Conservation (phyloP, 2,888 invertebrate genomes). For the Dryadula phaetusa region DNA sequence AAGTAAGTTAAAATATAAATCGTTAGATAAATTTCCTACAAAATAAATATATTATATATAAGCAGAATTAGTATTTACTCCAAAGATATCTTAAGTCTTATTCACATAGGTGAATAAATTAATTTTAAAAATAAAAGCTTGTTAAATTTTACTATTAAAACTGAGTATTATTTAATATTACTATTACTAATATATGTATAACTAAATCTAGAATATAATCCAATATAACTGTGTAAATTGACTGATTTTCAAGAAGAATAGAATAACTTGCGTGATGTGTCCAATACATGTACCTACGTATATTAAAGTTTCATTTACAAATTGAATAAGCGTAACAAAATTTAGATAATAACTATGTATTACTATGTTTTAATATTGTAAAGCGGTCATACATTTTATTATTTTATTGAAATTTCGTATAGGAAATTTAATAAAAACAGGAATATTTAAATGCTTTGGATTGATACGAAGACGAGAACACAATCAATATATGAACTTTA, state of each 20-base stretch:
- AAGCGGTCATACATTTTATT: background rate
- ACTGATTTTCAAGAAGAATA: constrained; percentile 24
- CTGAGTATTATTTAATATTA: background rate
- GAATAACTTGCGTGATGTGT: constrained; percentile 21
- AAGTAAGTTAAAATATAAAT: background rate
- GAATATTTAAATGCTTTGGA: background rate
- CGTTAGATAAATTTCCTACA: background rate
- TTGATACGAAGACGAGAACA: background rate
- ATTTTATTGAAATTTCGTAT: background rate
- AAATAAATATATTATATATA: background rate
- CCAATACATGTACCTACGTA: constrained; percentile 1
- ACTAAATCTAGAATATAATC: constrained; percentile 11
- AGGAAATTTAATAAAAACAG: background rate
- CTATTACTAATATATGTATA: background rate
- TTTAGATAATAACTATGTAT: background rate
- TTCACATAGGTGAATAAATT: background rate
- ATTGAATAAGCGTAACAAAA: constrained; percentile 7
- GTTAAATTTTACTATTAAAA: background rate
- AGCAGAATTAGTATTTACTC: background rate
- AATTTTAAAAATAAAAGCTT: constrained; percentile 2
- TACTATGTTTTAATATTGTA: background rate
- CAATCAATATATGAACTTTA: background rate
- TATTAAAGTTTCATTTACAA: background rate
- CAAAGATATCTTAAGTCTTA: constrained; percentile 13
- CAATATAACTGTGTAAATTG: constrained; percentile 17